Base-by-base conservation (phyloP, 2,888 invertebrate genomes). In the Smittia sp. region DNA sequence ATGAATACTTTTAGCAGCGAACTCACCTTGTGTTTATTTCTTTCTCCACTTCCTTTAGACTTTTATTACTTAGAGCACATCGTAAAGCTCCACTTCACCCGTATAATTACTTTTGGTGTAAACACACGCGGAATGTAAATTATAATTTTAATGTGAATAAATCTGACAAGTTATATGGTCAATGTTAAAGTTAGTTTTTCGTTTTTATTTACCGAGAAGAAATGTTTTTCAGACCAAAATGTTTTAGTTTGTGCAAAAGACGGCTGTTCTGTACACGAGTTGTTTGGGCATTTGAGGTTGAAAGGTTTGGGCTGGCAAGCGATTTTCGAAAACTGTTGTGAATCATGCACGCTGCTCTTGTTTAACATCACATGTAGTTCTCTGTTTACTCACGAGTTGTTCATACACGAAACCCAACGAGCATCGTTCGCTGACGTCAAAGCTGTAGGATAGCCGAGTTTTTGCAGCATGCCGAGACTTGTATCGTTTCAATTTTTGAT, bases 11-110 rank as follows among this genome's bases (percentile, higher is more conserved):
- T 9, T 9, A 6, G 32, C 32, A 32, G 9, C 32, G 3, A 6
- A 32, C 9, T 32, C 32, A 32, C 1, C 1, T 65, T 32, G n/a
- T 65, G 18, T 65, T 65, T n/a, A 25, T 27, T 65, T 65, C 22
- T 65, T 22, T 65, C 32, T 65, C 15, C n/a, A 25, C 20, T 63
- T 65, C 22, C 27, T 32, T 1, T 65, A 65, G 63, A 65, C n/a
- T 65, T 65, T 65, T 65, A 18, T 65, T 27, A n/a, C 63, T 65
- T 65, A 65, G 22, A 65, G 15, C 46, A 46, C 46, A 11, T 46
- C 46, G n/a, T 46, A 46, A 46, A 46, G 15, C n/a, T 46, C 46
- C 46, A 46, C n/a, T 46, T 46, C 11, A 46, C 11, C 9, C 32
- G 32, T 6, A 11, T 46, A 46, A 11, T 15, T 46, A 46, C 46